Conservation (phyloP, 2,888 invertebrate genomes). For the Caenorhabditis macrosperma region DNA sequence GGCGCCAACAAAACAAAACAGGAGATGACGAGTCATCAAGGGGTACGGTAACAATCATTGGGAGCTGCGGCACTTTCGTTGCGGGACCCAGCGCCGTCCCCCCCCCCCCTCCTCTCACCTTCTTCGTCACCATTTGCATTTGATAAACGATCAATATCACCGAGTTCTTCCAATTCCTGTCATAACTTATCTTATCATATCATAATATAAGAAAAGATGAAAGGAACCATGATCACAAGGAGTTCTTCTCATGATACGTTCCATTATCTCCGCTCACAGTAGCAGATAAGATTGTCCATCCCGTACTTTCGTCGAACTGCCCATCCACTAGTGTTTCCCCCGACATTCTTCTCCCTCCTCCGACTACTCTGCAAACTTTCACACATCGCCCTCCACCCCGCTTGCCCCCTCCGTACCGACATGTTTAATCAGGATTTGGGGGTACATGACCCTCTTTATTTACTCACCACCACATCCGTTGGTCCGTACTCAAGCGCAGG, state of each 20-base stretch:
- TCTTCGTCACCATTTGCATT: too few species aligned
- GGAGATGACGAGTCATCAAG: too few species aligned
- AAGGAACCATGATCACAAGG: neutral
- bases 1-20: too few species aligned
- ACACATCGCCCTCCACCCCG: neutral
- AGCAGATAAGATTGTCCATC: conserved; percentile 6
- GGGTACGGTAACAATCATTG: too few species aligned
- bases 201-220: neutral
- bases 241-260: conserved; percentile 10
- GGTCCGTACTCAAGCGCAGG: conserved; percentile 13
- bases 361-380: neutral
- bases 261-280: conserved; percentile 19
- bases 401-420: neutral
- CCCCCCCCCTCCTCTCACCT: too few species aligned
- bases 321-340: neutral
- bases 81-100: too few species aligned
- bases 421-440: conserved; percentile 54
- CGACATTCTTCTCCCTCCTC: too few species aligned
- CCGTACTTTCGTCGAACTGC: neutral
- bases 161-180: too few species aligned
- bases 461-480: conserved; percentile 29
- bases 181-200: conserved; percentile 30
- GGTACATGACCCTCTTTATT: conserved; percentile 46
- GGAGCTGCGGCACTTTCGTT: too few species aligned
- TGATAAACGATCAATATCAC: too few species aligned